Conservation (phyloP, 2,888 invertebrate species). For the Tachystola acroxantha region DNA sequence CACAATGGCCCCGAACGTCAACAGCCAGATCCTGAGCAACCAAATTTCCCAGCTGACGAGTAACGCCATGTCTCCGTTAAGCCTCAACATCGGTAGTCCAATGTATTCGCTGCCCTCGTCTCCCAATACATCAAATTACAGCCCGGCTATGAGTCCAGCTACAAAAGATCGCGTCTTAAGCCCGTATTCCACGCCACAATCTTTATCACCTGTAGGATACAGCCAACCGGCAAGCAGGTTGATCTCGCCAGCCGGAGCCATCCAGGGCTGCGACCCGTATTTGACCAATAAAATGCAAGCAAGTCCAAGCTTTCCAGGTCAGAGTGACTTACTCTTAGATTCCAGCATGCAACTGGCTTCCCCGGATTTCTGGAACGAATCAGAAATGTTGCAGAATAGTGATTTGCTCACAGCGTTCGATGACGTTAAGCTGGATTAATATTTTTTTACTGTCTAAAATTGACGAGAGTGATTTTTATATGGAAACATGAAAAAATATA, state of each 20-base stretch:
- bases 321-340: constrained; percentile 48
- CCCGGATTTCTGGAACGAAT: constrained; percentile 56
- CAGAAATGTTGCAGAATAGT: constrained; percentile 55
- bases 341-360: constrained; percentile 39
- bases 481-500: constrained; percentile 26
- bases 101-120: constrained; percentile 59
- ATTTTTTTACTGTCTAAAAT: constrained; percentile 11
- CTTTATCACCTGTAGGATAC: constrained; percentile 55
- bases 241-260: constrained; percentile 42
- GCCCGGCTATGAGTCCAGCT: constrained; percentile 59
- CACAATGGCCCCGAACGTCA: constrained; percentile 20
- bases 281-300: constrained; percentile 60
- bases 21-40: constrained; percentile 21
- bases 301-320: constrained; percentile 49
- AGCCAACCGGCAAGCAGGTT: constrained; percentile 39
- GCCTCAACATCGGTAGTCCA: constrained; percentile 51
- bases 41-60: constrained; percentile 8
- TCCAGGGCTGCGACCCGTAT: constrained; percentile 62
- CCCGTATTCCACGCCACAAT: constrained; percentile 60
- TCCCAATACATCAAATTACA: constrained; percentile 47
- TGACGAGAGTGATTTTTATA: constrained; percentile 38
- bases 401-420: constrained; percentile 62
- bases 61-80: constrained; percentile 56
- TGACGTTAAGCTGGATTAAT: constrained; percentile 58
- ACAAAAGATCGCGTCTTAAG: constrained; percentile 51